Conservation (phyloP, 2,888 invertebrate species). For the Lasius fuliginosus region DNA sequence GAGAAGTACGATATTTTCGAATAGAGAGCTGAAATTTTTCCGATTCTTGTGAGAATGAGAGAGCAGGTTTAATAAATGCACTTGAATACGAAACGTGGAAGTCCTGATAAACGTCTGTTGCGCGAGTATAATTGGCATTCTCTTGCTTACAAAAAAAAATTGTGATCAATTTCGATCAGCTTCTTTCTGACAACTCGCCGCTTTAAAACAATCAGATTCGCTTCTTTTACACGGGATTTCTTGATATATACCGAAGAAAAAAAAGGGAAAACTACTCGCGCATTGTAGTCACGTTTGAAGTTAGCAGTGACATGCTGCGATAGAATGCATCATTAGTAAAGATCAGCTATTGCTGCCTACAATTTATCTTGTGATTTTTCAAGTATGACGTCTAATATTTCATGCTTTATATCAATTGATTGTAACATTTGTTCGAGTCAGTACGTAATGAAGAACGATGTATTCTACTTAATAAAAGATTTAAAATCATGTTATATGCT, state of each 20-base stretch:
- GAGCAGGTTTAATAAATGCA: slow-evolving; percentile 24
- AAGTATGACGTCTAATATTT: slow-evolving; percentile 41
- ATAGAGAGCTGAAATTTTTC: slow-evolving; percentile 17
- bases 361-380: slow-evolving; percentile 43
- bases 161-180: neutral
- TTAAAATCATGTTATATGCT: neutral
- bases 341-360: slow-evolving; percentile 15
- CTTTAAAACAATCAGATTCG: slow-evolving; percentile 6
- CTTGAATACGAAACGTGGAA: slow-evolving; percentile 16
- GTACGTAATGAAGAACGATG: neutral
- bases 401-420: slow-evolving; percentile 31
- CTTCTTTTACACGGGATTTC: slow-evolving; percentile 4
- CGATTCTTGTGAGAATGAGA: neutral
- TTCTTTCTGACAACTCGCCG: neutral
- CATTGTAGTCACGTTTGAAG: slow-evolving; percentile 41
- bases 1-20: slow-evolving; percentile 33
- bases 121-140: neutral
- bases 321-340: slow-evolving; percentile 48
- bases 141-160: neutral
- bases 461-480: slow-evolving; percentile 10
- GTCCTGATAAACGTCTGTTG: slow-evolving; percentile 13
- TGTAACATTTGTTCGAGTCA: slow-evolving; percentile 4
- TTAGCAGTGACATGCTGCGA: slow-evolving; percentile 13
- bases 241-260: slow-evolving; percentile 6
- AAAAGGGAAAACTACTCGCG: slow-evolving; percentile 2